These are phyloP conservation scores for Malacosoma neustria DNA, from an alignment of 2,888 invertebrate genomes.

Conservation along the genomic window DNA sequence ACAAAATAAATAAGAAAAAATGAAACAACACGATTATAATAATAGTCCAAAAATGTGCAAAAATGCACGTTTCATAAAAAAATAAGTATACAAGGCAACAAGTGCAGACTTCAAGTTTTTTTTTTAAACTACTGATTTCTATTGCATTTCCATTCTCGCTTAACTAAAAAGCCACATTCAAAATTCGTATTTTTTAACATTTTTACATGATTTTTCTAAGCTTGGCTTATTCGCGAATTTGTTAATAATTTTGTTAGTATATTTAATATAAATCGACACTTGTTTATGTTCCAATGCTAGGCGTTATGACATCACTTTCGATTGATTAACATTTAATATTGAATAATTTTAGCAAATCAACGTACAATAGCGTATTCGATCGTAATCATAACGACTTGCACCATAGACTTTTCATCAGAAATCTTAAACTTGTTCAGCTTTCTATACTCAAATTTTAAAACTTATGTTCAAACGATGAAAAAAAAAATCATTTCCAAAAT, in stretches of 20 bases:
- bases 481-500: no score
- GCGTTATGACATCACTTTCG: conserved; percentile 26
- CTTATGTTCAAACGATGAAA: no score
- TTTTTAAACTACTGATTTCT: conserved; percentile 49
- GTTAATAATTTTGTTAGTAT: conserved; percentile 64
- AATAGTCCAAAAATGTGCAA: conserved; percentile 33
- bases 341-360: conserved; percentile 19
- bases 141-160: conserved; percentile 31
- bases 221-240: conserved; percentile 66
- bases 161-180: conserved; percentile 61
- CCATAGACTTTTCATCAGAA: conserved; percentile 15
- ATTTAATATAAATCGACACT: conserved; percentile 43
- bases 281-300: conserved; percentile 28
- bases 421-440: neutral
- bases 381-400: conserved; percentile 37
- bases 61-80: conserved; percentile 56
- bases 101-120: conserved; percentile 72
- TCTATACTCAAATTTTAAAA: no score
- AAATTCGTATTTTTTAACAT: conserved; percentile 28
- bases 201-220: conserved; percentile 39
- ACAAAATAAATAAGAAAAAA: conserved; percentile 51
- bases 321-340: conserved; percentile 13
- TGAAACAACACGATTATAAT: conserved; percentile 7
- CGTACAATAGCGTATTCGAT: conserved; percentile 16
- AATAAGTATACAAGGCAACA: conserved; percentile 70